A percentile compares a stretch with the other conserved stretches of the same genome.
These are phyloP conservation scores for Pogonognathellus flavescens DNA, from an alignment of 1,140 invertebrate genomes.

Conservation along the genomic window DNA sequence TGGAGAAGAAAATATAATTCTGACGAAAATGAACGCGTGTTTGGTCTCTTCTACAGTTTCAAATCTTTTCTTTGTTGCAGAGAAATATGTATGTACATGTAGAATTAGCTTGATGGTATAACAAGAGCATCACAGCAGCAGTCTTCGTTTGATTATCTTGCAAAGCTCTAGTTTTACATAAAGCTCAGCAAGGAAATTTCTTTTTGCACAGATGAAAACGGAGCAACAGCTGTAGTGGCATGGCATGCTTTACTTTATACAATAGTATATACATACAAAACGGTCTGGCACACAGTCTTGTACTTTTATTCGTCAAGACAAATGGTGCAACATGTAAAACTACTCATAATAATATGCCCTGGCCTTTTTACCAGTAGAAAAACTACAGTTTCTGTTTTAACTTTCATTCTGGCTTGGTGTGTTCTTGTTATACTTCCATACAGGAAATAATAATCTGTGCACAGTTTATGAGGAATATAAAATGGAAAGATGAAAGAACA, in stretches of 20 bases:
- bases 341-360: background rate
- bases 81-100: too few species aligned
- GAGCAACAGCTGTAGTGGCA: background rate
- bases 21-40: too few species aligned
- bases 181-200: background rate
- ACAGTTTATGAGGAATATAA: conserved; percentile 37
- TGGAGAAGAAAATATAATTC: too few species aligned
- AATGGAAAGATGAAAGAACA: conserved; percentile 18
- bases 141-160: background rate
- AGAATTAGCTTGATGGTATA: too few species aligned
- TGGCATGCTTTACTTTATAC: background rate
- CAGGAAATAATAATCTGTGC: conserved; percentile 2
- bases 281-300: background rate
- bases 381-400: conserved; percentile 29
- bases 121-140: too few species aligned
- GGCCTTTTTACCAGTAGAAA: too few species aligned
- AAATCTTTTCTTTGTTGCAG: too few species aligned
- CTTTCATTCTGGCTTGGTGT: background rate
- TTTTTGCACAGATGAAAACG: background rate
- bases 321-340: conserved; percentile 10
- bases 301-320: conserved; percentile 11
- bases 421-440: background rate
- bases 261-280: background rate
- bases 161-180: background rate
- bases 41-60: too few species aligned